Base-by-base conservation (phyloP, 2,888 invertebrate species). In the Eupithecia dodoneata region DNA sequence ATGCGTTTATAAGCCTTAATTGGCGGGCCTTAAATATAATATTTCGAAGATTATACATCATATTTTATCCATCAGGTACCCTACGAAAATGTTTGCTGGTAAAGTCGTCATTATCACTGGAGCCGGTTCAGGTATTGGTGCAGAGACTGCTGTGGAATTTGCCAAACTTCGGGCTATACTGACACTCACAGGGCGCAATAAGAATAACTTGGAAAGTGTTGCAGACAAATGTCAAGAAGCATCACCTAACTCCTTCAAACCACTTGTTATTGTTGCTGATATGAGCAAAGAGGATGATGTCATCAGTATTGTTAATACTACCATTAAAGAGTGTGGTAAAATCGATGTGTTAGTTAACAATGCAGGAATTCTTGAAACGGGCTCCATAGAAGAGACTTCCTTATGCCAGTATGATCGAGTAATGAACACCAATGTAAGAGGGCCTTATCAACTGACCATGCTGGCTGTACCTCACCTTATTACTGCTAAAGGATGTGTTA, bases 401-500 rank as follows among this genome's bases (percentile, higher is more conserved):
- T 85, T 99, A 78, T 97, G 97, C 42, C 98, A 98, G 87, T 99
- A 97, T 87, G 99, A 99, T 88, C 95, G 97, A 84, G 93, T 98
- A 45, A 98, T 99, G 96, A 97, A 97, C 85, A 96, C 97, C 5
- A 99, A 99, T 92, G 97, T 98, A 0, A 96, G 98, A 81, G 96
- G 97, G 0, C 93, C 97, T 7, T 97, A 97, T 87, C 96, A 97
- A 76, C 90, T 99, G 81, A 98, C 98, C 0, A 97, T 97, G 96
- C 88, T 98, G 80, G 98, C 98, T 66, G 96, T 97, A 0, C 99
- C 99, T 2, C 96, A 98, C 91, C 94, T 99, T 10, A 95, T 97
- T 4, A 95, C 97, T 92, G 96, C 96, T 0, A 97, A 98, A 90
- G 98, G 98, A 41, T 97, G 96, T 84, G 97, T 99, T 84, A 98